These are phyloP conservation scores for Alectura lathami DNA, from an alignment of 2,113 vertebrate genomes.

Conservation along the genomic window DNA sequence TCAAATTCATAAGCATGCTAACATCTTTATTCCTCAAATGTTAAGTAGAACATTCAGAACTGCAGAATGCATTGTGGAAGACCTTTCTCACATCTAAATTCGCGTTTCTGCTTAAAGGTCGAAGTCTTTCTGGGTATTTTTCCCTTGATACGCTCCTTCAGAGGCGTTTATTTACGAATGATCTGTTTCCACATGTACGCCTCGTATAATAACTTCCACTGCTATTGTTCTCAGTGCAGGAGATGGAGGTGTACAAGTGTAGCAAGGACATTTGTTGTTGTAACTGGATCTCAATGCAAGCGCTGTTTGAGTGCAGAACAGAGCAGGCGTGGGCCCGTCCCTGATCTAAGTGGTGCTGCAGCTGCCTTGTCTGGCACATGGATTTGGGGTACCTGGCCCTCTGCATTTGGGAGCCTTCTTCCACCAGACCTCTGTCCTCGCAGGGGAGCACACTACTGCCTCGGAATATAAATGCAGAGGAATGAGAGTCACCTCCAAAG, in stretches of 20 bases:
- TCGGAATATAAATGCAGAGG: neutral
- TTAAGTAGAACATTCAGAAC: constrained; percentile 48
- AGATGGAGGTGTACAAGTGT: neutral
- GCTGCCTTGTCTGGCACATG: neutral
- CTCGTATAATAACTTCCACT: neutral
- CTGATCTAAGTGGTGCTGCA: neutral
- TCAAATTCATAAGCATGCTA: constrained; percentile 2
- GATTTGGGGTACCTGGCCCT: too few species aligned
- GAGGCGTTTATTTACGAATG: constrained; percentile 32
- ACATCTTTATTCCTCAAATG: constrained; percentile 26
- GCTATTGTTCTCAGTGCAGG: constrained; percentile 9
- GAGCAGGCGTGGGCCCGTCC: neutral
- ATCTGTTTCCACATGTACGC: neutral
- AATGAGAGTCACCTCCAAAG: neutral
- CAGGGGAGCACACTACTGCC: accelerated
- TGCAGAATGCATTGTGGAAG: neutral
- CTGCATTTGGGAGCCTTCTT: neutral
- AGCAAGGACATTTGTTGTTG: constrained; percentile 6
- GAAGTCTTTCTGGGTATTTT: constrained; percentile 19
- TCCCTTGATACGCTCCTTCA: constrained; percentile 34
- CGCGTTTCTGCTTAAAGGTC: constrained; percentile 45
- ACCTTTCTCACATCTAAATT: constrained; percentile 13
- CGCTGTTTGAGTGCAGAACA: neutral
- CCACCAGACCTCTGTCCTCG: neutral
- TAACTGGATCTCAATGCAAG: neutral